phyloP scores from a whole-genome alignment of 2,888 invertebrate genomes.

The Oasisia sp. region DNA sequence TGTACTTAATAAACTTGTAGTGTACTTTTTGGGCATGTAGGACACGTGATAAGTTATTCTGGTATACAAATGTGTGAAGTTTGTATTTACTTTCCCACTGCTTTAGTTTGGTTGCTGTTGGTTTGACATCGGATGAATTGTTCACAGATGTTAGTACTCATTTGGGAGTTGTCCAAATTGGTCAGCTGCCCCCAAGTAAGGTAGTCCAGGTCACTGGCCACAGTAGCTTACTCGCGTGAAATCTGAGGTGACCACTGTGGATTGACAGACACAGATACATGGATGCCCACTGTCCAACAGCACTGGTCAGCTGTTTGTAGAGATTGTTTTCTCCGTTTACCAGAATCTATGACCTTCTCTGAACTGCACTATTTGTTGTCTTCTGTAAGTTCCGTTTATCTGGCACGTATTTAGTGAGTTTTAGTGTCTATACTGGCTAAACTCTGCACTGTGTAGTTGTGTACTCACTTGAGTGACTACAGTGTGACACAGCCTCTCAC shows the following conservation, averaged over 20 bases:
- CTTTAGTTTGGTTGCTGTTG: neutral
- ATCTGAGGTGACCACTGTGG: neutral
- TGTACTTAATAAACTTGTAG: too few relatives aligned
- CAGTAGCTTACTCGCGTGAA: neutral
- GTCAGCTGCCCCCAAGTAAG: neutral
- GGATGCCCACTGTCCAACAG: neutral
- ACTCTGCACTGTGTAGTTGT: neutral
- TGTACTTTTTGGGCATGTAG: too few relatives aligned
- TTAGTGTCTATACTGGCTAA: neutral
- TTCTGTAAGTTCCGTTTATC: neutral
- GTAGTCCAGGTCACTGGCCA: neutral
- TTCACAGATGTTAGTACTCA: neutral
- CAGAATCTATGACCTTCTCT: neutral
- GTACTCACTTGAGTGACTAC: neutral
- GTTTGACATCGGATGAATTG: neutral
- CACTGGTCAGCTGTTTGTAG: conserved; percentile 7
- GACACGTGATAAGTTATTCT: too few relatives aligned
- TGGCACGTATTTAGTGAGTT: neutral
- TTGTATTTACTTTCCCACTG: too few relatives aligned
- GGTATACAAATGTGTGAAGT: too few relatives aligned
- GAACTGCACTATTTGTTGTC: neutral
- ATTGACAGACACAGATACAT: neutral
- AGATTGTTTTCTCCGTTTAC: neutral
- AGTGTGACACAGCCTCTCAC: neutral
- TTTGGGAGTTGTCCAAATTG: neutral